Conservation (phyloP, 2,888 invertebrate species). For the Perizoma flavofasciatum region DNA sequence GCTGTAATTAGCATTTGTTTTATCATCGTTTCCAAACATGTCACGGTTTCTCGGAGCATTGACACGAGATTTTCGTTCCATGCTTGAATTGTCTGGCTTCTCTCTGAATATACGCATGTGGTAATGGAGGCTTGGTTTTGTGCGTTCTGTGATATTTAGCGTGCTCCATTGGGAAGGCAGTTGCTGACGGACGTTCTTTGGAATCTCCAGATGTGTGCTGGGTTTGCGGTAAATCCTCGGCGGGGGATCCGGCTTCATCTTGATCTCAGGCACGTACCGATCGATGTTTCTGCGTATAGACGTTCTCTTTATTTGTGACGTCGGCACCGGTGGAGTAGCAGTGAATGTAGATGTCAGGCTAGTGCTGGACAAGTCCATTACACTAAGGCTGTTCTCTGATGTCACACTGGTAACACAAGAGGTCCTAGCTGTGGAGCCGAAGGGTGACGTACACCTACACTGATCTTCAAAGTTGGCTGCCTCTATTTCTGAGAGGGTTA, state of each 20-base stretch:
- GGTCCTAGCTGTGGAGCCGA: slow-evolving; percentile 88
- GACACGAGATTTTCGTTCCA: slow-evolving; percentile 60
- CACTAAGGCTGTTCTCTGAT: slow-evolving; percentile 82
- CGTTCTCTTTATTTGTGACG: slow-evolving; percentile 77
- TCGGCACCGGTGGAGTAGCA: slow-evolving; percentile 72
- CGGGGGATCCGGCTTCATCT: slow-evolving; percentile 73
- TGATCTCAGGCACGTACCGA: slow-evolving; percentile 71
- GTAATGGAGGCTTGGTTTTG: slow-evolving; percentile 78
- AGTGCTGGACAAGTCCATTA: slow-evolving; percentile 79
- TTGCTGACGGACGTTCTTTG: slow-evolving; percentile 75
- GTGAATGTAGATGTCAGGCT: slow-evolving; percentile 79
- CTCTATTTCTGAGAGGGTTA: slow-evolving; percentile 84
- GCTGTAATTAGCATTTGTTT: slow-evolving; percentile 44
- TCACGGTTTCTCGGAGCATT: slow-evolving; percentile 68
- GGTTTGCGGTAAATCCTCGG: slow-evolving; percentile 76
- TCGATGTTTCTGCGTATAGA: slow-evolving; percentile 76
- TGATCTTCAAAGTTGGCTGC: slow-evolving; percentile 87
- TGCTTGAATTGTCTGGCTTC: slow-evolving; percentile 51
- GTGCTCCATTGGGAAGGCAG: slow-evolving; percentile 78
- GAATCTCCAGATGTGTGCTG: slow-evolving; percentile 73
- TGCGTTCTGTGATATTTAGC: slow-evolving; percentile 73
- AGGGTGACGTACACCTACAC: slow-evolving; percentile 89
- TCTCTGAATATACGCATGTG: slow-evolving; percentile 80
- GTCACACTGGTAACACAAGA: slow-evolving; percentile 85
- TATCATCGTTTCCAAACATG: slow-evolving; percentile 56